A percentile compares a stretch with the other conserved stretches of the same genome.
Evolutionary conservation across 2,888 invertebrate species (phyloP).

Genomic region (Craniophora ligustri): DNA sequence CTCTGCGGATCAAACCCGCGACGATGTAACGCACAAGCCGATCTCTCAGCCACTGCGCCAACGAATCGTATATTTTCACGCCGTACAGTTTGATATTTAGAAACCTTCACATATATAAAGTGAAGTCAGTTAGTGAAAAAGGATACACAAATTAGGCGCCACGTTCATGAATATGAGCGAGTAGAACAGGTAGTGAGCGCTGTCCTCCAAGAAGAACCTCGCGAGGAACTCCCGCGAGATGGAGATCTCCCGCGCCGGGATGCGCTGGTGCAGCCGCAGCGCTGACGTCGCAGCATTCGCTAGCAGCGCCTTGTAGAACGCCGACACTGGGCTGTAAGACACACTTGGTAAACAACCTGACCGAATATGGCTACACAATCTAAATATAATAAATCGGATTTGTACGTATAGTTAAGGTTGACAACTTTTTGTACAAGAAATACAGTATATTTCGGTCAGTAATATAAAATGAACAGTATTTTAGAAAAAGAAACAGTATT

Average conservation of each 20-base stretch:
- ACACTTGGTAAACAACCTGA: neutral
- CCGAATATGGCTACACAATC: too few relatives aligned
- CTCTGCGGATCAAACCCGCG: too few relatives aligned
- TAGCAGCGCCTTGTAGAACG: constrained; percentile 97
- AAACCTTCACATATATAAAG: constrained; percentile 10
- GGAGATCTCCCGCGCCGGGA: constrained; percentile 92
- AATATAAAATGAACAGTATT: too few relatives aligned
- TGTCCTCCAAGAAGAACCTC: constrained; percentile 95
- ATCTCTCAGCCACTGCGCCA: too few relatives aligned
- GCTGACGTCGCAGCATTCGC: constrained; percentile 98
- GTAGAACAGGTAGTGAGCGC: constrained; percentile 98
- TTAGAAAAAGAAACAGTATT: too few relatives aligned
- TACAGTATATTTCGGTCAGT: too few relatives aligned
- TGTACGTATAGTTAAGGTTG: too few relatives aligned
- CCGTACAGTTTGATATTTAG: neutral
- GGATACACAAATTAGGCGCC: constrained; percentile 96
- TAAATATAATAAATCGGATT: too few relatives aligned
- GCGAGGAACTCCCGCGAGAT: constrained; percentile 95
- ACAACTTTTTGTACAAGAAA: too few relatives aligned
- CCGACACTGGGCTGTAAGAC: constrained; percentile 84
- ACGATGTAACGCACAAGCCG: too few relatives aligned
- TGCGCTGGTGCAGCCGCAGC: constrained; percentile 97
- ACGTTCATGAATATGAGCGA: constrained; percentile 98
- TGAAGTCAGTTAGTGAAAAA: too few relatives aligned
- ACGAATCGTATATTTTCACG: too few relatives aligned